These are phyloP conservation scores for Arenicola marina DNA, from an alignment of 2,888 invertebrate genomes.

Conservation along the genomic window DNA sequence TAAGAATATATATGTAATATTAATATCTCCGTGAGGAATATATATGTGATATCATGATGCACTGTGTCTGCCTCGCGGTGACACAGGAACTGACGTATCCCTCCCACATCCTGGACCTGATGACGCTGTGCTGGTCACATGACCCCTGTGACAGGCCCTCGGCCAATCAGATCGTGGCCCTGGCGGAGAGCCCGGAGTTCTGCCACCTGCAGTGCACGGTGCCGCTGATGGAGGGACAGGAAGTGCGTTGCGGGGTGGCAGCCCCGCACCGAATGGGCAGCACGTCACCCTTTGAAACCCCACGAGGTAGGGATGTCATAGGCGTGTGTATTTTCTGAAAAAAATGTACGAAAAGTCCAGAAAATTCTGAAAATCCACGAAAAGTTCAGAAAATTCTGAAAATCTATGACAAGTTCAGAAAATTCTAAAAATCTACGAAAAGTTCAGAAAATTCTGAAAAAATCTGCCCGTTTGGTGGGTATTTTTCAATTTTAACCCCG, in stretches of 20 bases:
- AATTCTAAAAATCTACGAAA: too few species aligned
- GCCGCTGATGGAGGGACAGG: conserved; percentile 66
- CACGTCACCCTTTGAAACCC: conserved; percentile 1
- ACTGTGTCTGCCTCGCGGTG: not conserved
- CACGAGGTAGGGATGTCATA: not conserved
- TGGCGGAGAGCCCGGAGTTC: conserved; percentile 90
- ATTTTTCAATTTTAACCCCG: too few species aligned
- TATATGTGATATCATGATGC: not conserved
- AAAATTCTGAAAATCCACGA: too few species aligned
- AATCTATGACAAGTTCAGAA: too few species aligned
- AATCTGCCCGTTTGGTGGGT: too few species aligned
- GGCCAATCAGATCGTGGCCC: conserved; percentile 86
- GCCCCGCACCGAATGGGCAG: conserved; percentile 3
- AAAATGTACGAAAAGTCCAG: too few species aligned
- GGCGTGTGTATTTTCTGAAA: too few species aligned
- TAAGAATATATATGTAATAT: too few species aligned
- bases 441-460: too few species aligned
- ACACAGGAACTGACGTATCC: conserved; percentile 61
- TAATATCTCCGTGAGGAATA: too few species aligned
- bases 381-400: too few species aligned
- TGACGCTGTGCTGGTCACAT: conserved; percentile 96
- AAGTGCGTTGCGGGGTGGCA: conserved; percentile 33
- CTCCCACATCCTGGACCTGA: conserved; percentile 83
- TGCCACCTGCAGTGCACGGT: conserved; percentile 83
- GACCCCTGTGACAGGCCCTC: conserved; percentile 80